phyloP scores from a whole-genome alignment of 2,888 invertebrate genomes.

The Drosophila ezoana region DNA sequence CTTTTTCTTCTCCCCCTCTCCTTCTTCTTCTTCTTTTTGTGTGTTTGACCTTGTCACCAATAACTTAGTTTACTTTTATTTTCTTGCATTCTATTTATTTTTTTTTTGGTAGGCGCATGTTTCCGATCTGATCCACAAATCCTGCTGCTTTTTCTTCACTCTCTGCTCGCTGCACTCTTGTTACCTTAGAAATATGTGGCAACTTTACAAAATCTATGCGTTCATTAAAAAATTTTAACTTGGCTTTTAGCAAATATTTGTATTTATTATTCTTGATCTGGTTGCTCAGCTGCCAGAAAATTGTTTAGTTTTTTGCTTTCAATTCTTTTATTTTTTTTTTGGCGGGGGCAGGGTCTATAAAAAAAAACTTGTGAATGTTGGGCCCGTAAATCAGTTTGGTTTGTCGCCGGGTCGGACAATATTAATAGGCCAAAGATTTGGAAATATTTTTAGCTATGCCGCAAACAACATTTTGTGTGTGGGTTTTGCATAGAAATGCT shows the following conservation, averaged over 20 bases:
- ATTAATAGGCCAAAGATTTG: conserved; percentile 65
- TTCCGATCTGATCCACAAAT: conserved; percentile 15
- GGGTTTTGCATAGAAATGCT: conserved; percentile 30
- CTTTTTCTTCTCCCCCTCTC: background rate
- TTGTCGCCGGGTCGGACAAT: conserved; percentile 61
- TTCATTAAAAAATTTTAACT: conserved; percentile 34
- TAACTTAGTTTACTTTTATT: conserved; percentile 29
- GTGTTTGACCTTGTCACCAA: conserved; percentile 64
- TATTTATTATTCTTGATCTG: conserved; percentile 68
- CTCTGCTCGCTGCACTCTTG: too few relatives aligned
- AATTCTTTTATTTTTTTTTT: conserved; percentile 4
- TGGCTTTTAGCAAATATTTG: conserved; percentile 28
- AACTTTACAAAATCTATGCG: conserved; percentile 16
- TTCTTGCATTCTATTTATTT: background rate
- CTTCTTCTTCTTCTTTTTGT: conserved; percentile 3
- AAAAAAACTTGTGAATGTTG: conserved; percentile 37
- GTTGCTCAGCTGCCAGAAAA: conserved; percentile 61
- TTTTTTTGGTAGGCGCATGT: too few relatives aligned
- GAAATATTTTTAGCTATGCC: conserved; percentile 62
- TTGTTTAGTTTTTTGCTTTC: conserved; percentile 24
- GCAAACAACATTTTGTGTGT: conserved; percentile 26
- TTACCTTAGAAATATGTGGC: conserved; percentile 4
- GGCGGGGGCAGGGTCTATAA: conserved; percentile 23
- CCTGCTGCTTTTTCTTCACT: background rate
- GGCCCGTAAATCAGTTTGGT: conserved; percentile 53